Evolutionary conservation across 2,797 vertebrate genomes (phyloP), one percentile per base, ranked within the genome.

Genomic region (Pelobates cultripes): DNA sequence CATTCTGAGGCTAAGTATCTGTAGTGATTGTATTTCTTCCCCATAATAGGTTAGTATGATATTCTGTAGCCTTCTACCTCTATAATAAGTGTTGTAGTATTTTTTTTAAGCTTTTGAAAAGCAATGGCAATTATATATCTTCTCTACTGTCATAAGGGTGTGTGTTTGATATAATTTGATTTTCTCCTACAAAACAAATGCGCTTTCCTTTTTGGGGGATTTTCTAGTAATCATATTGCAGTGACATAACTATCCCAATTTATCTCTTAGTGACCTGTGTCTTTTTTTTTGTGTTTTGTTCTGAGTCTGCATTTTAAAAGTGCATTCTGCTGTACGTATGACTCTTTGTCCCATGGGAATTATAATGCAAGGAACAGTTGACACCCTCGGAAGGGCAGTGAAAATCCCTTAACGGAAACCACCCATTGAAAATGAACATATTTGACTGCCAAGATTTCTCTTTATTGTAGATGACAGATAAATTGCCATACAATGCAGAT

Each of bases 311-410:
- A 51, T 69, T 73, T 55, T 74, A 78, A 69, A 69, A 69, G 44
- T 69, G 53, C 60, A 14, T 78, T 43, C 51, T 68, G 63, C 64
- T 41, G 44, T 69, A 68, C 77, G 53, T 42, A 78, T 78, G 53
- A 70, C 70, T 79, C 70, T 72, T 53, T 72, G 40, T 67, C 68
- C 41, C 60, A 63, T 77, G 80, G 74, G 80, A 55, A 77, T 64
- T 55, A 43, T 43, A 63, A 68, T 70, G 45, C 55, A 47, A 69
- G 55, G 45, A 78, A 43, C 43, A 45, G 81, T 78, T 78, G 75
- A 83, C 76, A 75, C 76, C 81, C 70, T 73, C 57, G 81, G 81
- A 83, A 83, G 81, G 76, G 76, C 75, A 79, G 72, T 79, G 71
- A 70, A 82, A 77, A 73, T 72, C 74, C 60, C 42, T 70, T 12